Evolutionary conservation across 2,797 vertebrate genomes (phyloP).

Genomic region (Sternotherus odoratus): DNA sequence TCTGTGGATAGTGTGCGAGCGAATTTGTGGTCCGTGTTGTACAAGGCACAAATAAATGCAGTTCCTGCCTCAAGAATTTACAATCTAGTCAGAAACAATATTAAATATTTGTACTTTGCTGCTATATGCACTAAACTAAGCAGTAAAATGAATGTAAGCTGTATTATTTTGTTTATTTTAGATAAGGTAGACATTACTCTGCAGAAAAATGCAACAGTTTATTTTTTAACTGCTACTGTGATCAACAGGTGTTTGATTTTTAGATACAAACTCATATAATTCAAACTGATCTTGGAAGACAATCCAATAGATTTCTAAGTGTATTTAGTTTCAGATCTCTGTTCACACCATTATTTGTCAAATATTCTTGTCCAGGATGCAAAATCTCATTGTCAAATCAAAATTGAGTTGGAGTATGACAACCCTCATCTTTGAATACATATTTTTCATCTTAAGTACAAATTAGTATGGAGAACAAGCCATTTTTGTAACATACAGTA

Average conservation of each 20-base stretch:
- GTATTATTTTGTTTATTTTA: neutral
- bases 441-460: neutral
- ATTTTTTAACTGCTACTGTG: neutral
- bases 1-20: neutral
- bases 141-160: neutral
- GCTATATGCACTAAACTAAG: neutral
- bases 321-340: neutral
- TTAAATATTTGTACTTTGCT: neutral
- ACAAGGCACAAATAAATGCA: neutral
- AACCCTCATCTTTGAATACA: neutral
- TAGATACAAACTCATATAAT: neutral
- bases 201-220: neutral
- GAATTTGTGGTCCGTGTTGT: neutral
- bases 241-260: neutral
- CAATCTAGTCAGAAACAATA: neutral
- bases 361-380: neutral
- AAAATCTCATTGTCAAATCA: neutral
- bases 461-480: neutral
- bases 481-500: neutral
- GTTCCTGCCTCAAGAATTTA: neutral
- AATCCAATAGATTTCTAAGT: neutral
- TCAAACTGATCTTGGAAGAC: neutral
- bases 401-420: neutral
- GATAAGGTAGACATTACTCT: neutral
- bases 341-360: neutral